phyloP scores from a whole-genome alignment of 1,140 invertebrate species.

The Heliconius congener region DNA sequence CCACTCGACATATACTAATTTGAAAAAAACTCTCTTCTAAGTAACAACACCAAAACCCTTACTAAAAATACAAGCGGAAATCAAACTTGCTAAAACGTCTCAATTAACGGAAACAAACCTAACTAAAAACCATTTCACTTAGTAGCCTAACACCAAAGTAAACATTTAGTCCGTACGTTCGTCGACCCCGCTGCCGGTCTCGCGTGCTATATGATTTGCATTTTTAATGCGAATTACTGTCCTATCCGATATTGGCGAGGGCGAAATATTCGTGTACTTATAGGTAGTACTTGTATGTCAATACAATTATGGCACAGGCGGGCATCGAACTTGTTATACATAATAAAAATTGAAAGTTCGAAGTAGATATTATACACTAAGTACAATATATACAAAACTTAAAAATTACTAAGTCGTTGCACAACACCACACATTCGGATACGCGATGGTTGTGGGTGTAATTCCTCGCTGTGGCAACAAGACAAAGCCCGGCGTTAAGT shows the following conservation, averaged over 20 bases:
- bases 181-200: conserved; percentile 48
- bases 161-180: conserved; percentile 48
- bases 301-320: not conserved
- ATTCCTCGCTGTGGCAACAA: too few relatives aligned
- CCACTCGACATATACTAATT: too few relatives aligned
- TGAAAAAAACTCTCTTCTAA: too few relatives aligned
- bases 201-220: conserved; percentile 29
- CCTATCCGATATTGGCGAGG: not conserved
- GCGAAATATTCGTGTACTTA: not conserved
- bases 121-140: too few relatives aligned
- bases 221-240: conserved; percentile 25
- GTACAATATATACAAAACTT: not conserved
- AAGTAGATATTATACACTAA: not conserved
- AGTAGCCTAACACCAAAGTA: not conserved
- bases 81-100: conserved; percentile 3
- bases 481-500: not conserved
- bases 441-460: too few relatives aligned
- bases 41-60: too few relatives aligned
- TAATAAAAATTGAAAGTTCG: not conserved
- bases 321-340: conserved; percentile 1
- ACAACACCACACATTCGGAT: too few relatives aligned
- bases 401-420: not conserved
- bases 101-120: not conserved
- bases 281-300: not conserved
- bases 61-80: not conserved